Evolutionary conservation across 2,888 invertebrate genomes (phyloP).

Genomic region (Artemia sinica): DNA sequence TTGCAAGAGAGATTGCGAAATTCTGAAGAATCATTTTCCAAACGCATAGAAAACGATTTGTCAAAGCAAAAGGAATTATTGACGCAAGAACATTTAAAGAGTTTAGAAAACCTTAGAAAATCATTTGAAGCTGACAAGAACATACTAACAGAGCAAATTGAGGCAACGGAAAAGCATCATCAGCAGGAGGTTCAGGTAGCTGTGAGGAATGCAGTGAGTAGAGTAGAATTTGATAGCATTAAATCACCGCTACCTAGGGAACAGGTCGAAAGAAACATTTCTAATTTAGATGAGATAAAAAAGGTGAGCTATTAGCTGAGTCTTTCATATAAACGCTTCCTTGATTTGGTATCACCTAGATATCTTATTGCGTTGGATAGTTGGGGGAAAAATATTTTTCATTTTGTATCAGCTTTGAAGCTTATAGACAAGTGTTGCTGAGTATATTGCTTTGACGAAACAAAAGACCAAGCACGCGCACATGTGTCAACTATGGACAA

Average conservation of each 20-base stretch:
- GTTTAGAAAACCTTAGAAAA: neutral
- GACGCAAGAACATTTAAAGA: neutral
- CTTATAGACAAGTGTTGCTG: too few species aligned
- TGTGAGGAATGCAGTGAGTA: slow-evolving; percentile 16
- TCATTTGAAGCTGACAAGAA: neutral
- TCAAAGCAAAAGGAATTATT: neutral
- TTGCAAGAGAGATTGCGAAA: neutral
- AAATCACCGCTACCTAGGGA: slow-evolving; percentile 4
- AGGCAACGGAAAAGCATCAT: neutral
- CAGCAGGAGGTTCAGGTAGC: slow-evolving; percentile 5
- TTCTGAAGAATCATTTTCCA: neutral
- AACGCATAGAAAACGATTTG: neutral
- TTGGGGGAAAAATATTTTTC: too few species aligned
- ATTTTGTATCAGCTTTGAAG: too few species aligned
- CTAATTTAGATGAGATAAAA: neutral
- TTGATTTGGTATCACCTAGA: too few species aligned
- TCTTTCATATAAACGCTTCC: too few species aligned
- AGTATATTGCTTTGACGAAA: too few species aligned
- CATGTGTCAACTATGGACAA: too few species aligned
- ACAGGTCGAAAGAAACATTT: neutral
- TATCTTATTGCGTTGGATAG: too few species aligned
- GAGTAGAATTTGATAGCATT: slow-evolving; percentile 18
- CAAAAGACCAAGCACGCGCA: too few species aligned
- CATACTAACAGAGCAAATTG: neutral
- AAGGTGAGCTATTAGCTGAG: neutral